These are phyloP conservation scores for Drosophila simulans DNA, from an alignment of 1,140 invertebrate species.

Conservation along the genomic window DNA sequence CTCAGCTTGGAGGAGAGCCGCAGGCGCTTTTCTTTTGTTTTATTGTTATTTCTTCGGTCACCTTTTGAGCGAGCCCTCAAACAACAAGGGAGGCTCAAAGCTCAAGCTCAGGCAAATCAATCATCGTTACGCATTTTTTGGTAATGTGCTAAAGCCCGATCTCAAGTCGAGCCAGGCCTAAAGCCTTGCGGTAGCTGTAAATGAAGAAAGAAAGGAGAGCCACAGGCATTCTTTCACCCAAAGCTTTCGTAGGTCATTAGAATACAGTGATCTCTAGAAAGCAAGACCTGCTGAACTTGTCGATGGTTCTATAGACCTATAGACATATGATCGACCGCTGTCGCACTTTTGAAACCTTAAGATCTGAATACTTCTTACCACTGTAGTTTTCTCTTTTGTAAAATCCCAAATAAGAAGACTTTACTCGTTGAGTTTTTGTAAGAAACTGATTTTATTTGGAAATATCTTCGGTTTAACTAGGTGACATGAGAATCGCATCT, in stretches of 20 bases:
- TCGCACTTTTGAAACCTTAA: background rate
- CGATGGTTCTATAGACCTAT: too few species aligned
- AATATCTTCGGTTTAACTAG: too few species aligned
- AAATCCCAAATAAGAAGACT: too few species aligned
- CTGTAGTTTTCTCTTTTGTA: slow-evolving; percentile 50
- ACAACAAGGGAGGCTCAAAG: slow-evolving; percentile 33
- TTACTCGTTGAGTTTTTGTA: too few species aligned
- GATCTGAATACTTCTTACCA: background rate
- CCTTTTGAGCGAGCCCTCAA: slow-evolving; percentile 28
- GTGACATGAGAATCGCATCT: too few species aligned
- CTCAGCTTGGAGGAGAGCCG: slow-evolving; percentile 47
- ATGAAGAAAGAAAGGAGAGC: slow-evolving; percentile 5
- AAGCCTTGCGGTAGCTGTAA: slow-evolving; percentile 28
- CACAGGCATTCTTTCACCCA: slow-evolving; percentile 3
- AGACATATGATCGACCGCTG: too few species aligned
- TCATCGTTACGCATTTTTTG: slow-evolving; percentile 66
- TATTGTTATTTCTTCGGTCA: slow-evolving; percentile 52
- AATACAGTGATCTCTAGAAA: slow-evolving; percentile 5
- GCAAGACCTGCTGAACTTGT: too few species aligned
- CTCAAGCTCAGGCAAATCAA: slow-evolving; percentile 66
- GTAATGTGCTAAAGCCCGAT: slow-evolving; percentile 11
- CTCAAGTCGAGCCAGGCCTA: slow-evolving; percentile 8
- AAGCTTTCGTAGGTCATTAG: slow-evolving; percentile 11
- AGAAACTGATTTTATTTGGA: too few species aligned
- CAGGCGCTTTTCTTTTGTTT: slow-evolving; percentile 71